Base-by-base conservation (phyloP, 2,797 vertebrate species). In the Fratercula arctica region DNA sequence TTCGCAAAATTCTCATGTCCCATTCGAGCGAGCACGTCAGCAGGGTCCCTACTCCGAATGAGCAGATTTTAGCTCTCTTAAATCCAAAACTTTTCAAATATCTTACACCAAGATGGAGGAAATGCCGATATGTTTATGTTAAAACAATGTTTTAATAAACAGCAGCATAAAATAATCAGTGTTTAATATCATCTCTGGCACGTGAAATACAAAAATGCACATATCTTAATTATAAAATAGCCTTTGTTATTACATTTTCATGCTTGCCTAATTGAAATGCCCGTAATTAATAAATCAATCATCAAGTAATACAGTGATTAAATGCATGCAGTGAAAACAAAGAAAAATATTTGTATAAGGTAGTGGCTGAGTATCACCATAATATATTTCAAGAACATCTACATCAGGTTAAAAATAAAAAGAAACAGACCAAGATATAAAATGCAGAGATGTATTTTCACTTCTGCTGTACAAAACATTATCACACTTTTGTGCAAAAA, bases 371-470 rank as follows among this genome's bases (percentile, higher is more conserved):
- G 46, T 96, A 97, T 91, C 91, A 97, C 95, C 91, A 54, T 96
- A 95, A 97, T 90, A 97, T 95, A 97, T 61, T 96, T 95, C 90
- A 96, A 97, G 96, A 94, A 97, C 96, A 97, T 96, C 94, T 97
- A 97, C 93, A 97, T 93, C 31, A 67, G 92, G 82, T 96, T 96
- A 96, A 96, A 97, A 97, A 92, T n/a, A 83, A 96, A 94, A 94
- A 95, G 93, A 96, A 97, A 96, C 95, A 98, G 97, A 97, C 96
- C 94, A 89, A 95, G 85, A 95, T 97, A 98, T 96, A 97, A 97
- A 98, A 98, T 54, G 97, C 97, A 98, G 97, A 97, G 96, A 97
- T 98, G 97, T 98, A 98, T 98, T 98, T 98, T 97, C 97, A 98
- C 87, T 98, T 98, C 97, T 97, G 98, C 98, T 97, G 97, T 98